Evolutionary conservation across 2,113 vertebrate species (phyloP).

Genomic region (Saccopteryx leptura): DNA sequence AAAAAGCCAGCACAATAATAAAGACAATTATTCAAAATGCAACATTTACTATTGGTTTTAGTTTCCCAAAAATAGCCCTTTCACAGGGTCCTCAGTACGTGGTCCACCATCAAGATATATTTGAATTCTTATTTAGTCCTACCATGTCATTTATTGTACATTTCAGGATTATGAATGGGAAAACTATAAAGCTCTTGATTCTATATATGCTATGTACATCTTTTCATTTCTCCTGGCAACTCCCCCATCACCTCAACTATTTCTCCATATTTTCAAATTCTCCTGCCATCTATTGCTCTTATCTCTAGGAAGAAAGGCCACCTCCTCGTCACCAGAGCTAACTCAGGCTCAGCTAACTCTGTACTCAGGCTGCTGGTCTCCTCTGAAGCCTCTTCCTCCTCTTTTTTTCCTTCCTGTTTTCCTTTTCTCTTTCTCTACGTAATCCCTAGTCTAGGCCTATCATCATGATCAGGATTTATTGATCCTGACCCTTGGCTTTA

Average conservation of each 20-base stretch:
- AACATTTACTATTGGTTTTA: not conserved
- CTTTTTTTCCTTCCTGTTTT: not conserved
- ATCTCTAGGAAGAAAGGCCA: not conserved
- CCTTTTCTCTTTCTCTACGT: not conserved
- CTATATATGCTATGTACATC: not conserved
- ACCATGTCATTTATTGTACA: not conserved
- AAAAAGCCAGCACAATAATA: constrained; percentile 25
- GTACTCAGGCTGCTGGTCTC: not conserved
- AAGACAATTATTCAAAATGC: constrained; percentile 11
- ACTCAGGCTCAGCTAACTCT: not conserved
- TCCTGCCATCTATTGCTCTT: not conserved
- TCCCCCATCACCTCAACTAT: not conserved
- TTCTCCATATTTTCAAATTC: not conserved
- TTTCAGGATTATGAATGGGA: not conserved
- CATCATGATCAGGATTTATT: not conserved
- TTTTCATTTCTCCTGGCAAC: constrained; percentile 5
- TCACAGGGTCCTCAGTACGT: not conserved
- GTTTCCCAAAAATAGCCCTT: not conserved
- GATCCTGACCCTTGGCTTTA: not conserved
- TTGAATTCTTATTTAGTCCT: constrained; percentile 40
- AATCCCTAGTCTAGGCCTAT: not conserved
- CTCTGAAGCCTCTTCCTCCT: not conserved
- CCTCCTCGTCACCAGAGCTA: not conserved
- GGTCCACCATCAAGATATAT: not conserved
- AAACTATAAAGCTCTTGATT: not conserved